These are phyloP conservation scores for Halichoerus grypus DNA, from an alignment of 2,113 vertebrate genomes.

Conservation along the genomic window DNA sequence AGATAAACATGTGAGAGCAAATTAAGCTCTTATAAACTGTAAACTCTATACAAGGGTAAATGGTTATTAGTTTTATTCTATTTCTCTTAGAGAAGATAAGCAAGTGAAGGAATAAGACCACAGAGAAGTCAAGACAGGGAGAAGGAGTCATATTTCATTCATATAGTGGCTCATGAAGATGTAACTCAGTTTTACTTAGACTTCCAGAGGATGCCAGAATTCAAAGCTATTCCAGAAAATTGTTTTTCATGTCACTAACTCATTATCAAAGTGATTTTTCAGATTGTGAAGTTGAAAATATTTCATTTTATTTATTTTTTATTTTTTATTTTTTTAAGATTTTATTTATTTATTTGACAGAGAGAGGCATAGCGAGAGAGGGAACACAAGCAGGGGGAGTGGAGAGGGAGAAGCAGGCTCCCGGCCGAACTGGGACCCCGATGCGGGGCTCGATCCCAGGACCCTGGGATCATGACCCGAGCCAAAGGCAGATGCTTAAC, in stretches of 20 bases:
- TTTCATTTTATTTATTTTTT: background rate
- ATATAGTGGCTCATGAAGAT: background rate
- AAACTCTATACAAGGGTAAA: background rate
- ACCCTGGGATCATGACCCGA: too few relatives aligned
- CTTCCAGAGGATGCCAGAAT: background rate
- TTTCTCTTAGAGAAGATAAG: background rate
- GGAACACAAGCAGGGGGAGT: too few relatives aligned
- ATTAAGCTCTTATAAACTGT: background rate
- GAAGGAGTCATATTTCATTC: background rate
- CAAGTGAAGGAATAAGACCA: background rate
- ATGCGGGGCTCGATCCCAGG: too few relatives aligned
- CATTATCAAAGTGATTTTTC: constrained; percentile 29
- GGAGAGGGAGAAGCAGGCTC: too few relatives aligned
- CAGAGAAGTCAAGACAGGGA: background rate
- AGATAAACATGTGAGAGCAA: background rate
- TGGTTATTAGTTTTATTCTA: background rate
- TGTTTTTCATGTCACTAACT: background rate
- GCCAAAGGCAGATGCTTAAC: too few relatives aligned
- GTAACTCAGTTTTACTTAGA: background rate
- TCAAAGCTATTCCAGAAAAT: background rate
- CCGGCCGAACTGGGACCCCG: too few relatives aligned
- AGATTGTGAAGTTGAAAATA: background rate
- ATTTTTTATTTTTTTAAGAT: too few relatives aligned
- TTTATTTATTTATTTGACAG: too few relatives aligned
- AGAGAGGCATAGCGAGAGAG: too few relatives aligned